Conservation (phyloP, 1,140 invertebrate genomes). For the Drosophila virilis region DNA sequence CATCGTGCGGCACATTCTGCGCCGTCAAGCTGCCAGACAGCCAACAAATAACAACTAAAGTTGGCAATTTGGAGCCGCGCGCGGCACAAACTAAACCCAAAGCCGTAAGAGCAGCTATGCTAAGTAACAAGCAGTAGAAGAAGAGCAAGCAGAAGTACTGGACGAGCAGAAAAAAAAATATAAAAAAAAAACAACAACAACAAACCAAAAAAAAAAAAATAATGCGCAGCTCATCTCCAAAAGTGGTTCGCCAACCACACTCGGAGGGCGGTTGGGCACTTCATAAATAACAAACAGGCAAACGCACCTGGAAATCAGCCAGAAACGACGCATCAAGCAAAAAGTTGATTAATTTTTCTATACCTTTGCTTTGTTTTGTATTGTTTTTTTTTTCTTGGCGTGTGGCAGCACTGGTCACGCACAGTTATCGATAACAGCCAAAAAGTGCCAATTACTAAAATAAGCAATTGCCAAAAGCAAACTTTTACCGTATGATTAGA, state of each 20-base stretch:
- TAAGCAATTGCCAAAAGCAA: slow-evolving; percentile 57
- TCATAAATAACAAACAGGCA: slow-evolving; percentile 9
- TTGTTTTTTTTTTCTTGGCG: slow-evolving; percentile 46
- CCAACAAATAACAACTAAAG: slow-evolving; percentile 79
- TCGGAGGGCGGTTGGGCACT: slow-evolving; percentile 24
- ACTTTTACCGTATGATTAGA: slow-evolving; percentile 16
- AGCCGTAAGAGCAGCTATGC: slow-evolving; percentile 9
- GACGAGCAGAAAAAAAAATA: slow-evolving; percentile 1
- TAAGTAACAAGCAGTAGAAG: slow-evolving; percentile 2
- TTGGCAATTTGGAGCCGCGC: slow-evolving; percentile 78
- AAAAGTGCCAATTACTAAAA: slow-evolving; percentile 76
- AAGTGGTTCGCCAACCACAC: slow-evolving; percentile 50
- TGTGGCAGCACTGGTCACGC: slow-evolving; percentile 13
- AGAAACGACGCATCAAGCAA: too few relatives aligned
- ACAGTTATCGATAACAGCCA: slow-evolving; percentile 46
- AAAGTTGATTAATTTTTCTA: too few relatives aligned
- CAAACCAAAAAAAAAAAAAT: slow-evolving; percentile 25
- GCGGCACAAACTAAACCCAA: slow-evolving; percentile 28
- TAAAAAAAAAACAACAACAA: too few relatives aligned
- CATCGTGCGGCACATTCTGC: slow-evolving; percentile 15
- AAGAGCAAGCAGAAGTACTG: background rate
- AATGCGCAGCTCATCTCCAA: slow-evolving; percentile 62
- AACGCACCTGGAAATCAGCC: slow-evolving; percentile 17
- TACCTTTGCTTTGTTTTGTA: too few relatives aligned
- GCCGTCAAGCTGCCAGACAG: slow-evolving; percentile 60